Conservation (phyloP, 2,797 vertebrate species). For the Gallinago stenura region DNA sequence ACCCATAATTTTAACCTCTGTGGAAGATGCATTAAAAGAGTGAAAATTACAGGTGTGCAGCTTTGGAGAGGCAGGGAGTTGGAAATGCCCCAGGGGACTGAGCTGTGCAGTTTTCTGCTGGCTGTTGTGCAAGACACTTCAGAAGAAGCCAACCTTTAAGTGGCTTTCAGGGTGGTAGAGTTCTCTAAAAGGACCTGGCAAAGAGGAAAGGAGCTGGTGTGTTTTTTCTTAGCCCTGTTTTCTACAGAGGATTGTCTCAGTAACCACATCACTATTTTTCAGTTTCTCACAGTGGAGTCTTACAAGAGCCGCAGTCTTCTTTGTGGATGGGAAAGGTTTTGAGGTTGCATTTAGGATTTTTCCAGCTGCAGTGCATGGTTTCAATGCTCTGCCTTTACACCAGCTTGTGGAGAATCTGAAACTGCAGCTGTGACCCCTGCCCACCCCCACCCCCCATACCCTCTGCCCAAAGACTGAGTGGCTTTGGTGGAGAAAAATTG, state of each 20-base stretch:
- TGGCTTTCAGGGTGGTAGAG: neutral
- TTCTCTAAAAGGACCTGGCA: neutral
- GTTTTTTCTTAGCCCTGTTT: neutral
- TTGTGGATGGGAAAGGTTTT: constrained; percentile 27
- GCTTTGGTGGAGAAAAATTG: neutral
- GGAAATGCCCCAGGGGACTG: neutral
- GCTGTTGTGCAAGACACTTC: neutral
- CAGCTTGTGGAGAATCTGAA: neutral
- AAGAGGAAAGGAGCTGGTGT: neutral
- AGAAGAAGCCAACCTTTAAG: neutral
- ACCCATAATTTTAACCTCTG: neutral
- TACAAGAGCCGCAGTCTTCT: neutral
- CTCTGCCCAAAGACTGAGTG: neutral
- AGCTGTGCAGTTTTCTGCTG: neutral
- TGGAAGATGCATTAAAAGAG: neutral
- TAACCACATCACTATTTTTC: neutral
- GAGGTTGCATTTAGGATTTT: constrained; percentile 45
- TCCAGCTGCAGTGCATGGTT: constrained; percentile 21
- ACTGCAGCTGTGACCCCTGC: constrained; percentile 22
- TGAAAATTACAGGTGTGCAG: neutral
- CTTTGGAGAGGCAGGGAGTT: neutral
- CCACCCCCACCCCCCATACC: neutral
- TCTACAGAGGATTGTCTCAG: neutral
- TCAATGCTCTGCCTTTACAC: constrained; percentile 16
- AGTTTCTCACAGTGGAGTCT: constrained; percentile 1